Evolutionary conservation across 2,113 vertebrate species (phyloP).

Genomic region (Lichenostomus cassidix): DNA sequence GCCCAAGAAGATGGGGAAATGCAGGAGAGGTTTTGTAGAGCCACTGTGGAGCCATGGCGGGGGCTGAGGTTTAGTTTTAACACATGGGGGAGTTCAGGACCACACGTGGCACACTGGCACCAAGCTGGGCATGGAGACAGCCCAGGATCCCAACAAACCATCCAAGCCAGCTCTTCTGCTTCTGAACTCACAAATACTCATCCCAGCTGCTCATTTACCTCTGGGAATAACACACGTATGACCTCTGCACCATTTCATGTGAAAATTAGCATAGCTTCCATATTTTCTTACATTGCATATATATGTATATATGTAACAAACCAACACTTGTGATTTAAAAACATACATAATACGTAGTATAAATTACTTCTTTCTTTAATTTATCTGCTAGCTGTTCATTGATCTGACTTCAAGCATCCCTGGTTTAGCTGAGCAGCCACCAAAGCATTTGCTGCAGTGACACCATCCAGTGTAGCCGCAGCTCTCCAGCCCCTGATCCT

Average conservation of each 20-base stretch:
- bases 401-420: not conserved
- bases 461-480: not conserved
- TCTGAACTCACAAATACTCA: not conserved
- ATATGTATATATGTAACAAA: not conserved
- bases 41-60: not conserved
- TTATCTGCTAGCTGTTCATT: not conserved
- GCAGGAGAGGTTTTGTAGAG: not conserved
- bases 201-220: not conserved
- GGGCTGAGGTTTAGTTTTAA: not conserved
- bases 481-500: not conserved
- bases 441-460: fast-evolving
- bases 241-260: not conserved
- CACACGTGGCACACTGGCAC: fast-evolving
- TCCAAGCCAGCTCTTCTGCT: not conserved
- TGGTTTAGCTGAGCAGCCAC: not conserved
- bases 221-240: not conserved
- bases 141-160: not conserved
- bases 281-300: not conserved
- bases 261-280: not conserved
- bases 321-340: not conserved
- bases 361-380: not conserved
- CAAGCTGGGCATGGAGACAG: not conserved
- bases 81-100: fast-evolving
- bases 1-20: not conserved
- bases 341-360: fast-evolving